A percentile compares a stretch with the other conserved stretches of the same genome.
Conservation (phyloP, 1,140 invertebrate genomes). For the Drosophila pectinifera region DNA sequence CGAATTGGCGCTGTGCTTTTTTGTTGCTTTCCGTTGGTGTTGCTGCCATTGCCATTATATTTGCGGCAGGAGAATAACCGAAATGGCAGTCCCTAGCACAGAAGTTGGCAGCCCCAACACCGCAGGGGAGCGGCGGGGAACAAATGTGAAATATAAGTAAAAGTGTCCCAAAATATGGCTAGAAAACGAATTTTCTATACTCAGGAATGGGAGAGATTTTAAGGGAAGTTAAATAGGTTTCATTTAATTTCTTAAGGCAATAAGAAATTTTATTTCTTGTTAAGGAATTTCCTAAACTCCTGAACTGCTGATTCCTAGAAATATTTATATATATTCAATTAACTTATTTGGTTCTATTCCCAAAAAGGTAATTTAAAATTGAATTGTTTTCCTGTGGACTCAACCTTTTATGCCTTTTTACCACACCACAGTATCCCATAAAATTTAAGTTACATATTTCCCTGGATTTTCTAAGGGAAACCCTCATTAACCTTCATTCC, state of each 20-base stretch:
- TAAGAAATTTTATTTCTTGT: not conserved
- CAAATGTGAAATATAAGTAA: constrained; percentile 34
- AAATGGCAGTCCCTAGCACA: constrained; percentile 69
- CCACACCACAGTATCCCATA: not conserved
- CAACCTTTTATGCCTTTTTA: too few relatives aligned
- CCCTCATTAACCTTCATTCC: constrained; percentile 20
- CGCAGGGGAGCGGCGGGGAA: constrained; percentile 8
- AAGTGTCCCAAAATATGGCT: not conserved
- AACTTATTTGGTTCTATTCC: not conserved
- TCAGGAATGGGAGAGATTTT: not conserved
- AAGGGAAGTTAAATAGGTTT: not conserved
- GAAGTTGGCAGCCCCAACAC: constrained; percentile 57
- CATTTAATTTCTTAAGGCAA: too few relatives aligned
- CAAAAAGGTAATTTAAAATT: not conserved
- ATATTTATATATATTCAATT: not conserved
- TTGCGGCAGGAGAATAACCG: constrained; percentile 69
- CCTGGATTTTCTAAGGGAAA: not conserved
- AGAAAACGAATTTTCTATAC: constrained; percentile 2
- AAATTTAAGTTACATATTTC: not conserved
- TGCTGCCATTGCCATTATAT: constrained; percentile 36
- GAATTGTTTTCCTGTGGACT: not conserved
- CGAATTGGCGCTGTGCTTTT: constrained; percentile 59
- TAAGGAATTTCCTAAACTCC: too few relatives aligned
- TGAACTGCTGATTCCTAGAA: too few relatives aligned
- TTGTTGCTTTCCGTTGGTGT: constrained; percentile 20